phyloP scores from a whole-genome alignment of 1,140 invertebrate species.

The Megalonaias nervosa region DNA sequence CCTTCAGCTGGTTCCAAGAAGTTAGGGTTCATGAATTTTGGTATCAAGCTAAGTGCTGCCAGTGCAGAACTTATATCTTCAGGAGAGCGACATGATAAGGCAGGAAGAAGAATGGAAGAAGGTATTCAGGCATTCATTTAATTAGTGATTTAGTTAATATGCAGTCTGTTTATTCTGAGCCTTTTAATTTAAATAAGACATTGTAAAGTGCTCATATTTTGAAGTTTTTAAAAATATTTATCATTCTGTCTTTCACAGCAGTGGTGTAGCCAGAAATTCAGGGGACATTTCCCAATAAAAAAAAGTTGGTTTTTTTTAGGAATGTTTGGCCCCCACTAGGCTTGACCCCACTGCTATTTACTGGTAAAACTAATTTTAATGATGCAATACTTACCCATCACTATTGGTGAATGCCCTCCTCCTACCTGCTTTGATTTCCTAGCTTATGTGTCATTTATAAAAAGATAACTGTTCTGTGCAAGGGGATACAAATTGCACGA shows the following conservation, averaged over 20 bases:
- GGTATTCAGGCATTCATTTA: conserved; percentile 18
- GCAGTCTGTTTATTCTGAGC: background rate
- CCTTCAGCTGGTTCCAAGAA: conserved; percentile 25
- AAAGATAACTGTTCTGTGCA: no score
- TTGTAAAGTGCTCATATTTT: background rate
- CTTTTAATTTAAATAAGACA: background rate
- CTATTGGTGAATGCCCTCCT: no score
- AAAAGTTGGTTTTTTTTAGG: background rate
- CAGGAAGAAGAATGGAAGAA: conserved; percentile 30
- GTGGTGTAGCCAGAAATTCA: background rate
- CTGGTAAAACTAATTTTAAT: no score
- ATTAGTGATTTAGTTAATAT: no score
- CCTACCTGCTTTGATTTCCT: no score
- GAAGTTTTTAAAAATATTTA: conserved; percentile 3
- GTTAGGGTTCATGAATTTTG: conserved; percentile 26
- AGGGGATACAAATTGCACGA: no score
- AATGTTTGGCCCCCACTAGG: no score
- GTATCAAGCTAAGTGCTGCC: conserved; percentile 34
- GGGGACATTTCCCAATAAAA: background rate
- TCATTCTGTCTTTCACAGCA: conserved; percentile 1
- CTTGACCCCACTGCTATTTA: background rate
- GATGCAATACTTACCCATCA: no score
- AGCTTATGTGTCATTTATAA: no score
- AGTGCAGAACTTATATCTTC: conserved; percentile 39
- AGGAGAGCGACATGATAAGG: background rate